Base-by-base conservation (phyloP, 2,888 invertebrate species). In the Temnothorax ravouxi region DNA sequence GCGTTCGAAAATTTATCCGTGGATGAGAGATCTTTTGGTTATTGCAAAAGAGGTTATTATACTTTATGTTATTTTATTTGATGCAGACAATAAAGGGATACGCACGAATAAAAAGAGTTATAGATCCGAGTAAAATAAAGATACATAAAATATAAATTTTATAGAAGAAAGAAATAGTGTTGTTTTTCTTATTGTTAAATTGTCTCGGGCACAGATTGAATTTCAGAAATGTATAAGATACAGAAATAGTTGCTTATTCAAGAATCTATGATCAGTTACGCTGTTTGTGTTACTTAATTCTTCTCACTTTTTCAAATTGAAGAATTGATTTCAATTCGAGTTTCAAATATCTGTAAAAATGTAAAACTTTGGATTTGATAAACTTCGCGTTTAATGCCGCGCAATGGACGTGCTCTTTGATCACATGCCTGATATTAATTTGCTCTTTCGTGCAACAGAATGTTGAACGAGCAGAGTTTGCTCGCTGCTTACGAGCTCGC, bases 291-390 rank as follows among this genome's bases (percentile, higher is more conserved):
- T 18, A 21, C 18, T 69, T 77, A 54, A 67, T 79, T 71, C 3
- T 47, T 25, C 2, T 79, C 21, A 18, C n/a, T 71, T 62, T 38
- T 75, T 6, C 13, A 50, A 38, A 79, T 59, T 50, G n/a, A 25
- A 25, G 38, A 77, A 56, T 41, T 29, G 41, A 71, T 71, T 61
- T 67, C 5, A 47, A 59, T 47, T 18, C 15, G 18, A 72, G 4
- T 80, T 80, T 72, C 38, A 59, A 79, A 80, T 79, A 59, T 80
- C 72, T n/a, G 50, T 38, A 50, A 80, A 80, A 80, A 47, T 25
- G 50, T 38, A 50, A 80, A 80, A 80, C 47, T 21, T 59, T 72
- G 59, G n/a, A 54, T 47, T 79, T 38, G 54, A 79, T 21, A 21
- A 8, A 34, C 15, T 34, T 34, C 38, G 34, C 9, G 8, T 61